Percentiles rank a stretch among this genome's conserved stretches.
These are phyloP conservation scores for Oxycera nigricornis DNA, from an alignment of 2,888 invertebrate genomes.

Conservation along the genomic window DNA sequence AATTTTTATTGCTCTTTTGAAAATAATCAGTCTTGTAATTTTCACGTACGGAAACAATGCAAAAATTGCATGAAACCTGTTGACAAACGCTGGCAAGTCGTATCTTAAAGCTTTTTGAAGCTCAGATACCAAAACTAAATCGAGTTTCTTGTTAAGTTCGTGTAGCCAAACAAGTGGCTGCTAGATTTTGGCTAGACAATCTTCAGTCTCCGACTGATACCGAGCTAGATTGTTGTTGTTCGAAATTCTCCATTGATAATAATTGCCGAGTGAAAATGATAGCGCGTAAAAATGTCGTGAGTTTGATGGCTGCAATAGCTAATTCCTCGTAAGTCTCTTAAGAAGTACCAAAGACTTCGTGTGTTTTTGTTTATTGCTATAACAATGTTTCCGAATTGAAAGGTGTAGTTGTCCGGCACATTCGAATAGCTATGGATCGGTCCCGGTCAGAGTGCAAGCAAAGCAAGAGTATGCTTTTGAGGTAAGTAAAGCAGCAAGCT, in stretches of 20 bases:
- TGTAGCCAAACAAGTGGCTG: too few relatives aligned
- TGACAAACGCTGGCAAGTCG: too few relatives aligned
- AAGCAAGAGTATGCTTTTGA: conserved; percentile 80
- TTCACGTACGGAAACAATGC: too few relatives aligned
- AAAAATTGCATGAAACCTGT: too few relatives aligned
- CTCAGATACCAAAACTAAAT: too few relatives aligned
- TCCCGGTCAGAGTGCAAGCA: conserved; percentile 58
- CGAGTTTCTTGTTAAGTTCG: too few relatives aligned
- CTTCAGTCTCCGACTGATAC: neutral
- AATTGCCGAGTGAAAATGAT: conserved; percentile 56
- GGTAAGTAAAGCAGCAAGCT: too few relatives aligned
- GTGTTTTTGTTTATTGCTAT: neutral
- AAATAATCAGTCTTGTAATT: too few relatives aligned
- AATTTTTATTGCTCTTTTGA: too few relatives aligned
- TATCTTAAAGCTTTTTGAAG: too few relatives aligned
- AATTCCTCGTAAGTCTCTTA: conserved; percentile 70
- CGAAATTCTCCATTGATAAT: neutral
- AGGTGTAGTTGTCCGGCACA: conserved; percentile 83
- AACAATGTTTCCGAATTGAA: conserved; percentile 43
- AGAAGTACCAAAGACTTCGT: neutral
- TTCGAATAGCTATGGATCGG: conserved; percentile 65
- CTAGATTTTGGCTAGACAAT: too few relatives aligned
- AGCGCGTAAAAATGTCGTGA: conserved; percentile 68
- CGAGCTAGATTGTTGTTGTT: neutral
- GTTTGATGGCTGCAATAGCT: conserved; percentile 71